These are phyloP conservation scores for Halocynthia aurantium DNA, from an alignment of 23 tunicate species.

Conservation along the genomic window DNA sequence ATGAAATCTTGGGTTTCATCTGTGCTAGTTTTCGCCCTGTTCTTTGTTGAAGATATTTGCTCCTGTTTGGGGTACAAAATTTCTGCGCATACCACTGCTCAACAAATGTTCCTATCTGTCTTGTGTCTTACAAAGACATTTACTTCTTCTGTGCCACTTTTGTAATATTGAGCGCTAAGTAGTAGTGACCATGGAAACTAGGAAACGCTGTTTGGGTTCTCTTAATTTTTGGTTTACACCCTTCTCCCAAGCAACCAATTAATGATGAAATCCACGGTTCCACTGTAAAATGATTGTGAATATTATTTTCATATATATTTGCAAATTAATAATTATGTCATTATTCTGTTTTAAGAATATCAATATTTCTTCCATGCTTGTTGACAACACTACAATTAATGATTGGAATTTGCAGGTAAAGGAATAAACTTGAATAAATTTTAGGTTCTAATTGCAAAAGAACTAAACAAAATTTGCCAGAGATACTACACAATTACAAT, in stretches of 20 bases:
- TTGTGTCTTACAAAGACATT: too few species aligned
- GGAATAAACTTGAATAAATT: too few species aligned
- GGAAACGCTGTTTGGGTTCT: too few species aligned
- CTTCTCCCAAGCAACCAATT: too few species aligned
- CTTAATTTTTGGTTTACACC: too few species aligned
- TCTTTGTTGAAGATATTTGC: not conserved
- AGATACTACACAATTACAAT: not conserved
- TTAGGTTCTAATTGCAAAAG: not conserved
- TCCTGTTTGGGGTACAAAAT: too few species aligned
- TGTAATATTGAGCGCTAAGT: too few species aligned
- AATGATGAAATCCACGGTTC: not conserved
- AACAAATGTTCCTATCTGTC: too few species aligned
- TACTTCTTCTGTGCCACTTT: too few species aligned
- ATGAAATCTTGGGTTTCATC: not conserved
- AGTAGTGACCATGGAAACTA: too few species aligned
- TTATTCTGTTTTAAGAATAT: conserved; percentile 30
- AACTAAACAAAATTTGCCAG: not conserved
- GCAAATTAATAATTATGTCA: not conserved
- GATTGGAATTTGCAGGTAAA: conserved; percentile 91
- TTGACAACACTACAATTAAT: conserved; percentile 71
- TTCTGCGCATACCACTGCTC: too few species aligned
- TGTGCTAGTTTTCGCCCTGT: not conserved
- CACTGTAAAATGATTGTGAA: not conserved
- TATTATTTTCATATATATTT: not conserved
- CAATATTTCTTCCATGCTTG: conserved; percentile 78